A percentile compares a stretch with the other conserved stretches of the same genome.
Evolutionary conservation across 2,113 vertebrate genomes (phyloP).

Genomic region (Bubo bubo): DNA sequence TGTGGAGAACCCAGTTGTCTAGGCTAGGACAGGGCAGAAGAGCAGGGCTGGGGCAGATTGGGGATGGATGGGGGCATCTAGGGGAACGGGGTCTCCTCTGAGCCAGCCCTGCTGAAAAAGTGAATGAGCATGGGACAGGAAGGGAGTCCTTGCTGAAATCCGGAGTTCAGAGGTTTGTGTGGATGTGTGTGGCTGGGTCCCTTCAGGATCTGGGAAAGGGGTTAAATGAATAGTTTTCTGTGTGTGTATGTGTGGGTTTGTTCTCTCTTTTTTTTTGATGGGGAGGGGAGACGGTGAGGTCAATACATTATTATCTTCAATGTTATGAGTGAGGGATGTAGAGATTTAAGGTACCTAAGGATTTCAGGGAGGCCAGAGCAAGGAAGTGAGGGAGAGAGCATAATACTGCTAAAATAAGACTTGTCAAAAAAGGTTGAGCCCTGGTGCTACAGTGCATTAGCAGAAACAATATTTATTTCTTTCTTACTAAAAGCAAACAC

Average conservation of each 20-base stretch:
- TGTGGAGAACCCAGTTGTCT: not conserved
- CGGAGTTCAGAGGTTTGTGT: not conserved
- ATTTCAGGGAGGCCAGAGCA: not conserved
- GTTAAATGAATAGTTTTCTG: not conserved
- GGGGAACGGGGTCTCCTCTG: too few relatives aligned
- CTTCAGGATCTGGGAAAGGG: not conserved
- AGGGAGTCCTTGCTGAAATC: not conserved
- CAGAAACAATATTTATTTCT: not conserved
- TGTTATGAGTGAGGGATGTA: not conserved
- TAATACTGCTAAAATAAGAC: not conserved
- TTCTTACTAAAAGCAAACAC: not conserved
- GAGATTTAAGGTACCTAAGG: not conserved
- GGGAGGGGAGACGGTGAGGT: not conserved
- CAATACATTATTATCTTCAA: not conserved
- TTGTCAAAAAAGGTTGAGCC: not conserved
- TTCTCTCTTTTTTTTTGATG: not conserved
- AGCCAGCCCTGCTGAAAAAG: not conserved
- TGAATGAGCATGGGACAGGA: accelerated
- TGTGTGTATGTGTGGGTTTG: not conserved
- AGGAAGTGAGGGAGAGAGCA: not conserved
- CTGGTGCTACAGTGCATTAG: not conserved
- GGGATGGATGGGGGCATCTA: accelerated
- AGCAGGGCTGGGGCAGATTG: not conserved
- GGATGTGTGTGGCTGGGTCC: not conserved
- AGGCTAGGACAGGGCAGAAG: not conserved